Evolutionary conservation across 2,888 invertebrate species (phyloP).

Genomic region (Coleophora deauratella): DNA sequence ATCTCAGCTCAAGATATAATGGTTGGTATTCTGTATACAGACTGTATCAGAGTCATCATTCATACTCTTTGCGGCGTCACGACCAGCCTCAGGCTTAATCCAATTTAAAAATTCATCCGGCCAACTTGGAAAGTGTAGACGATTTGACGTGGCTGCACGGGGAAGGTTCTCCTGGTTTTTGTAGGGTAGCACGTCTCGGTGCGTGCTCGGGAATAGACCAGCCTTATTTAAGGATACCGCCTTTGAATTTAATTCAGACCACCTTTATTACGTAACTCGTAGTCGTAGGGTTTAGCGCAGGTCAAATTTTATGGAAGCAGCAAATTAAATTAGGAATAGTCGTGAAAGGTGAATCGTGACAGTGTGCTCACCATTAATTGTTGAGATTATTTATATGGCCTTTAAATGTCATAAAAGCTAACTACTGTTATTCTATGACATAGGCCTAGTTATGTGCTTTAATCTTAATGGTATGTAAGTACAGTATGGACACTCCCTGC

Average conservation of each 20-base stretch:
- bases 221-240: slow-evolving; percentile 16
- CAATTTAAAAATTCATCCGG: slow-evolving; percentile 63
- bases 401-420: too few species aligned
- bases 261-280: too few species aligned
- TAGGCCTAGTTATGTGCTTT: too few species aligned
- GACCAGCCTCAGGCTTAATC: slow-evolving; percentile 60
- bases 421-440: too few species aligned
- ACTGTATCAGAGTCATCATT: slow-evolving; percentile 53
- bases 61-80: slow-evolving; percentile 67
- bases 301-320: slow-evolving; percentile 9
- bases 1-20: slow-evolving; percentile 22
- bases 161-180: not conserved
- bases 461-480: too few species aligned
- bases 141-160: slow-evolving; percentile 30
- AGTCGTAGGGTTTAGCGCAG: too few species aligned
- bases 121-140: slow-evolving; percentile 48
- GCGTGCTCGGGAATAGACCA: not conserved
- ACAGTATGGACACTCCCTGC: too few species aligned
- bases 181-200: too few species aligned
- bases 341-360: too few species aligned
- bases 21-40: slow-evolving; percentile 26
- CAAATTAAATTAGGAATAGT: not conserved
- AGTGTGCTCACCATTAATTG: too few species aligned
- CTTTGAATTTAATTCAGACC: slow-evolving; percentile 39
- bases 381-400: too few species aligned